Conservation (phyloP, 2,797 vertebrate genomes). For the Hephaestus fuliginosus region DNA sequence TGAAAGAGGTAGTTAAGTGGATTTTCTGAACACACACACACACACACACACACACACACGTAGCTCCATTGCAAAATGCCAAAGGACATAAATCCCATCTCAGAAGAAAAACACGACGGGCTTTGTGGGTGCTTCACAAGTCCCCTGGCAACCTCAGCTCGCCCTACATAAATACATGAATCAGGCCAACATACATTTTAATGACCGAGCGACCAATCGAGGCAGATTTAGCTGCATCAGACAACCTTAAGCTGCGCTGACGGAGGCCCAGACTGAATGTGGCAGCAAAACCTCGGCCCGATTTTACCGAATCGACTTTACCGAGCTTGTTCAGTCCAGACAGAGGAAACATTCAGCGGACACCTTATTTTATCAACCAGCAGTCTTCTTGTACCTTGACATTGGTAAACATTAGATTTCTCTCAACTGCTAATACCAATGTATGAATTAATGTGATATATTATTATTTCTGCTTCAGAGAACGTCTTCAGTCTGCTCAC, state of each 20-base stretch:
- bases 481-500: background rate
- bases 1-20: conserved; percentile 1
- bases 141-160: conserved; percentile 14
- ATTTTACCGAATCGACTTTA: background rate
- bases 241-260: background rate
- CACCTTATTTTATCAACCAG: too few species aligned
- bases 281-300: background rate
- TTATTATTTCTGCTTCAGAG: background rate
- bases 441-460: too few species aligned
- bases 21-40: background rate
- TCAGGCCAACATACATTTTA: conserved; percentile 17
- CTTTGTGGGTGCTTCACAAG: background rate
- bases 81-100: conserved; percentile 4
- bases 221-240: conserved; percentile 4
- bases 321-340: background rate
- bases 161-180: conserved; percentile 11
- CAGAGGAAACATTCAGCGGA: background rate
- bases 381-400: too few species aligned
- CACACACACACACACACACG: background rate
- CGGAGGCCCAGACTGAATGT: background rate
- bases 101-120: background rate
- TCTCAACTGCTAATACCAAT: too few species aligned
- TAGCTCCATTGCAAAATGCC: background rate
- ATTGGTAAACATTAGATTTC: too few species aligned
- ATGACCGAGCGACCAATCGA: background rate